Evolutionary conservation across 2,888 invertebrate genomes (phyloP).

Genomic region (Pollenia labialis): DNA sequence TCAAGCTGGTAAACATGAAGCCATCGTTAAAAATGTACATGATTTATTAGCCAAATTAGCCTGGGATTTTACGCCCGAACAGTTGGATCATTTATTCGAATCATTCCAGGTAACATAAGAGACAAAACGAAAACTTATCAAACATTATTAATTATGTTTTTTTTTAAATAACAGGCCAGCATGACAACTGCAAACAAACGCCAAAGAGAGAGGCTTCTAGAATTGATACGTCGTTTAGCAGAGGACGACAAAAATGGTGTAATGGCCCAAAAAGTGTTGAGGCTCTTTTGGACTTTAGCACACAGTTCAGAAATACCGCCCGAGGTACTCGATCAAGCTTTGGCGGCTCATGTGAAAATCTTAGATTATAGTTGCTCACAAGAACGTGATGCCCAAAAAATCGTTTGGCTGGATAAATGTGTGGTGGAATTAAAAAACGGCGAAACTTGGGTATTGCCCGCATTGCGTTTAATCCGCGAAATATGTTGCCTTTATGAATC

Average conservation of each 20-base stretch:
- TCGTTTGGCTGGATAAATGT: conserved; percentile 97
- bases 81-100: conserved; percentile 97
- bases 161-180: conserved; percentile 87
- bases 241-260: conserved; percentile 99
- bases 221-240: conserved; percentile 96
- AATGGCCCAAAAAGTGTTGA: conserved; percentile 98
- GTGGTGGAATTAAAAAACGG: conserved; percentile 96
- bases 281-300: conserved; percentile 97
- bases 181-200: conserved; percentile 98
- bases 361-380: conserved; percentile 99
- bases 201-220: conserved; percentile 96
- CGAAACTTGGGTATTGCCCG: conserved; percentile 96
- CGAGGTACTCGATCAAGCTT: conserved; percentile 98
- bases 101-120: conserved; percentile 92
- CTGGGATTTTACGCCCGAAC: conserved; percentile 99
- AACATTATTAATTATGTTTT: too few species aligned
- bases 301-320: conserved; percentile 98
- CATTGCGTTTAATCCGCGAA: conserved; percentile 97
- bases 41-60: conserved; percentile 97
- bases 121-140: background rate
- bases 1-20: conserved; percentile 98
- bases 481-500: conserved; percentile 97
- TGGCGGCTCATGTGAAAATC: conserved; percentile 97
- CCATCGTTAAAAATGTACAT: conserved; percentile 98
- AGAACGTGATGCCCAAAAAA: conserved; percentile 97